Percentiles rank a stretch among this genome's conserved stretches.
Evolutionary conservation across 2,113 vertebrate species (phyloP).

Genomic region (Rhinoderma darwinii): DNA sequence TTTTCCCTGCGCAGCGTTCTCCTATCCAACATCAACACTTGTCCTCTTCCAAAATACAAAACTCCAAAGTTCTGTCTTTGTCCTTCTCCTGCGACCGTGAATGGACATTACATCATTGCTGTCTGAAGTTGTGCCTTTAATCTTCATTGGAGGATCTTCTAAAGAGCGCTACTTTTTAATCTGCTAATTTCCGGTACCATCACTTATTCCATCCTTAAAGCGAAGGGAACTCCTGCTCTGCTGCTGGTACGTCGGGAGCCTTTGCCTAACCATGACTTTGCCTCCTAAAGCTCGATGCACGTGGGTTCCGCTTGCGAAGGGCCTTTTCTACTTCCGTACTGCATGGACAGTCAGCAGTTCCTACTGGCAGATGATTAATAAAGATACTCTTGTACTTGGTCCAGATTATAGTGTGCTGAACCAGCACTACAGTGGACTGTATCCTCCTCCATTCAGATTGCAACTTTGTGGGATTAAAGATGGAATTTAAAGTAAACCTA

Average conservation of each 20-base stretch:
- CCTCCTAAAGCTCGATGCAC: constrained; percentile 51
- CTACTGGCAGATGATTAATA: constrained; percentile 64
- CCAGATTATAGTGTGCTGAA: constrained; percentile 77
- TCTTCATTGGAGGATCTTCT: constrained; percentile 70
- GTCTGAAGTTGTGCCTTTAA: constrained; percentile 79
- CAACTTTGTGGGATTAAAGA: constrained; percentile 68
- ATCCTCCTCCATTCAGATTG: constrained; percentile 90
- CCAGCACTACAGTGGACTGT: constrained; percentile 84
- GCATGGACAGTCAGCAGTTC: constrained; percentile 61
- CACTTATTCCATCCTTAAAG: constrained; percentile 63
- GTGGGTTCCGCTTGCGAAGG: constrained; percentile 68
- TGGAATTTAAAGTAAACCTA: constrained; percentile 80
- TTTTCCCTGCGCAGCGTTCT: constrained; percentile 66
- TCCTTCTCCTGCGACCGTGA: constrained; percentile 71
- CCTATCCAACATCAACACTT: constrained; percentile 62
- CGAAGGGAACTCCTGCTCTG: constrained; percentile 14
- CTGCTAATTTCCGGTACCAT: constrained; percentile 59
- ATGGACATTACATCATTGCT: constrained; percentile 66
- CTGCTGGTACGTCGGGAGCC: background rate
- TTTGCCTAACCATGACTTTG: constrained; percentile 57
- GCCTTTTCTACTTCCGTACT: constrained; percentile 67
- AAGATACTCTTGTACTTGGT: constrained; percentile 53
- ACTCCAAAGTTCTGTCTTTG: constrained; percentile 59
- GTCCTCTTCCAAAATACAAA: constrained; percentile 62
- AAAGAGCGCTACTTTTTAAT: constrained; percentile 74